phyloP scores from a whole-genome alignment of 1,140 invertebrate species.

The Drosophila guanche region DNA sequence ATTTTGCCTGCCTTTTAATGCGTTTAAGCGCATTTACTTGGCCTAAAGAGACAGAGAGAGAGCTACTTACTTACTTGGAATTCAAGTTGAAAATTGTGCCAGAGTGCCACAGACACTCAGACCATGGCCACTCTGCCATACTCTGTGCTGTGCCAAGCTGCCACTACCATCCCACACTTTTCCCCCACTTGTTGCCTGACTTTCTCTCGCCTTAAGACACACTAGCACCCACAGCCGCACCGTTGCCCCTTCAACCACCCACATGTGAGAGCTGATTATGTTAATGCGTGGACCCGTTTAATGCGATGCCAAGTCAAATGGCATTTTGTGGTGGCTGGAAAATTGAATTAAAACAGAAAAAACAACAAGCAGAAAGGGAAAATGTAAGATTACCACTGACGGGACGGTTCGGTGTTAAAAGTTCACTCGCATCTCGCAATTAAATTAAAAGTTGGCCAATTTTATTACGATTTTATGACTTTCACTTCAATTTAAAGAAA shows the following conservation, averaged over 20 bases:
- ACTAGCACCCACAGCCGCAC: not conserved
- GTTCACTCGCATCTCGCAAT: conserved; percentile 35
- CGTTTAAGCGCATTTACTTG: conserved; percentile 75
- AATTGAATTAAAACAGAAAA: conserved; percentile 67
- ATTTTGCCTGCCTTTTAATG: conserved; percentile 62
- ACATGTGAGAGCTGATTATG: conserved; percentile 76
- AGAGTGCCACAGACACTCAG: conserved; percentile 7
- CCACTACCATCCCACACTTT: too few species aligned
- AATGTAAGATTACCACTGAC: conserved; percentile 1
- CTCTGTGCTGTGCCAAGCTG: too few species aligned
- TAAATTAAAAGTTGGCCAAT: conserved; percentile 75
- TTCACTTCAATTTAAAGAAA: conserved; percentile 18
- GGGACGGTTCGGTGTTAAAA: conserved; percentile 41
- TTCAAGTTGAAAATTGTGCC: conserved; percentile 38
- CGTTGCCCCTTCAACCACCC: conserved; percentile 9
- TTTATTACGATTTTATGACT: conserved; percentile 75
- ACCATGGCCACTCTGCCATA: conserved; percentile 1
- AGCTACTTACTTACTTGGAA: conserved; percentile 61
- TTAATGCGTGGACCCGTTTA: conserved; percentile 67
- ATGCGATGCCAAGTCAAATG: conserved; percentile 65
- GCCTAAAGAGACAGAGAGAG: not conserved
- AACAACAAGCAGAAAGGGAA: not conserved
- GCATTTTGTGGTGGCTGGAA: conserved; percentile 46
- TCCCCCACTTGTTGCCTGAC: conserved; percentile 52
- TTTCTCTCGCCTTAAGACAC: conserved; percentile 15